Percentiles rank a stretch among this genome's conserved stretches.
Conservation (phyloP, 2,797 vertebrate genomes). For the Dendrocincla fuliginosa region DNA sequence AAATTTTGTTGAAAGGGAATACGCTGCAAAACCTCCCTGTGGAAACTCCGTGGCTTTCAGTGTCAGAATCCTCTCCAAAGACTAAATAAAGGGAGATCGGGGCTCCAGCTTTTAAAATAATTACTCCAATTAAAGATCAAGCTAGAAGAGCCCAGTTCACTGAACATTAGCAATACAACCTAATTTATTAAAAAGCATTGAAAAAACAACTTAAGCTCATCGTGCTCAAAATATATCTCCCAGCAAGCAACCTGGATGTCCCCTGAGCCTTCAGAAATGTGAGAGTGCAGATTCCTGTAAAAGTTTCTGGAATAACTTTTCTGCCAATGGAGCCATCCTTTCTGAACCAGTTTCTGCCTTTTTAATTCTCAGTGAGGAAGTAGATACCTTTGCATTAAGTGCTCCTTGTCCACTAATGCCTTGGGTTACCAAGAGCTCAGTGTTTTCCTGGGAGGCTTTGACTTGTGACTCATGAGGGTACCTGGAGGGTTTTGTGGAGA, state of each 20-base stretch:
- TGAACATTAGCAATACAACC: background rate
- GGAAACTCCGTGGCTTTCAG: background rate
- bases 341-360: background rate
- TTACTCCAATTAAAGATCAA: constrained; percentile 6
- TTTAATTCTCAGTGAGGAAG: background rate
- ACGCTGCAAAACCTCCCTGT: background rate
- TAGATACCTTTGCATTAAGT: background rate
- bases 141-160: background rate
- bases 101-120: constrained; percentile 58
- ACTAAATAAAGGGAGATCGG: background rate
- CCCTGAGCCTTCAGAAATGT: background rate
- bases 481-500: background rate
- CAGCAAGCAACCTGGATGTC: background rate
- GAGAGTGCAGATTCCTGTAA: background rate
- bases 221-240: background rate
- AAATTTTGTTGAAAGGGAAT: constrained; percentile 3
- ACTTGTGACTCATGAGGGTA: background rate
- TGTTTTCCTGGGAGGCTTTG: background rate
- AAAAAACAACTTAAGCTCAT: background rate
- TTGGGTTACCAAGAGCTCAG: background rate
- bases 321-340: background rate
- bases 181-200: constrained; percentile 52
- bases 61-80: constrained; percentile 15
- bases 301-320: background rate
- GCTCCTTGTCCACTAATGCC: background rate